These are phyloP conservation scores for Entomyzon cyanotis DNA, from an alignment of 2,113 vertebrate species.

Conservation along the genomic window DNA sequence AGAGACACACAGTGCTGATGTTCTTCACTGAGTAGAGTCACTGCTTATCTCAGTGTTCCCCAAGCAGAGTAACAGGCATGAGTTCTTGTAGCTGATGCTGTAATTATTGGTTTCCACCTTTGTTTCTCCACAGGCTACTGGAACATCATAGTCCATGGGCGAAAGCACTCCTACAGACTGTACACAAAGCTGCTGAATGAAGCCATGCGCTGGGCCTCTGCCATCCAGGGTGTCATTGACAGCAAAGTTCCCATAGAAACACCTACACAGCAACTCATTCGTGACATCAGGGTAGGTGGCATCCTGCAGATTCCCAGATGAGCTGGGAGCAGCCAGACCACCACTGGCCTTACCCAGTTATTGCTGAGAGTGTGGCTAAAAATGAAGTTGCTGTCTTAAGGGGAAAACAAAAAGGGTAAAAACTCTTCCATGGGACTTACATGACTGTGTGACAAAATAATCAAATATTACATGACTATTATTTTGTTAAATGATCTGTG, in stretches of 20 bases:
- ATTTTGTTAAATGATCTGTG: not conserved
- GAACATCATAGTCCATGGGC: conserved; percentile 88
- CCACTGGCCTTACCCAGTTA: not conserved
- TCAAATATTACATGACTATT: not conserved
- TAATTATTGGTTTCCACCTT: not conserved
- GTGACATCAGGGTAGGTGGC: conserved; percentile 86
- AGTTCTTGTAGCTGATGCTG: not conserved
- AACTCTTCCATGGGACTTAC: not conserved
- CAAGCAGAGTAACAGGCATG: not conserved
- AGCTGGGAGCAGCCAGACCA: not conserved
- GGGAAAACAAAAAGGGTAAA: too few relatives aligned
- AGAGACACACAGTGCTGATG: not conserved
- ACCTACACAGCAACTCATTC: conserved; percentile 90
- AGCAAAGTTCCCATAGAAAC: conserved; percentile 92
- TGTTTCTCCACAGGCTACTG: conserved; percentile 81
- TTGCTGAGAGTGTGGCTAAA: not conserved
- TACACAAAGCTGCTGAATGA: conserved; percentile 90
- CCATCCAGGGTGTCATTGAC: conserved; percentile 90
- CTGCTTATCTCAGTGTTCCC: not conserved
- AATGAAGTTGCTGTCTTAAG: not conserved
- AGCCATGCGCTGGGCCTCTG: conserved; percentile 89
- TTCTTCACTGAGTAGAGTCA: not conserved
- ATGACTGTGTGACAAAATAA: not conserved
- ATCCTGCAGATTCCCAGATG: not conserved
- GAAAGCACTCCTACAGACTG: conserved; percentile 88